These are phyloP conservation scores for Dryomyza anilis DNA, from an alignment of 2,888 invertebrate genomes.

Conservation along the genomic window DNA sequence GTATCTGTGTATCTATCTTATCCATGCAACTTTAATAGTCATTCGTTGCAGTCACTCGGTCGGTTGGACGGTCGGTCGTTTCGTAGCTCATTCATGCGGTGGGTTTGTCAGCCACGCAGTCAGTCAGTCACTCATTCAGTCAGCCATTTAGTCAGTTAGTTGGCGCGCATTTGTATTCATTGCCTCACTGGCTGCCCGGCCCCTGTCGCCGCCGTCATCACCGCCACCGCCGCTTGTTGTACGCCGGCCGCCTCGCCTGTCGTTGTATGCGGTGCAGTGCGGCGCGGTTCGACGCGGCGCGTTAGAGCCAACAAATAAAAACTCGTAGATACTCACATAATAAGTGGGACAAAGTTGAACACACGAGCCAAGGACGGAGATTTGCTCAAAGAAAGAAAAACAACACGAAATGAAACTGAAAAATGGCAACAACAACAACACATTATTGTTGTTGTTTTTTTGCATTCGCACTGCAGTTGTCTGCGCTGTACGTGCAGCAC, in stretches of 20 bases:
- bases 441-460: conserved; percentile 34
- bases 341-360: conserved; percentile 64
- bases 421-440: conserved; percentile 28
- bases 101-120: not conserved
- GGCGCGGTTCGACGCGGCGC: no score
- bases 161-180: conserved; percentile 12
- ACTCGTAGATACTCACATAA: no score
- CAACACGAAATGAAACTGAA: conserved; percentile 25
- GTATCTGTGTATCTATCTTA: conserved; percentile 28
- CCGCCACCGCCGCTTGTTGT: no score
- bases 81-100: not conserved
- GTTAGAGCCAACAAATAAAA: conserved; percentile 52
- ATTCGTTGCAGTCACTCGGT: not conserved
- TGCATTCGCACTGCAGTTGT: conserved; percentile 39
- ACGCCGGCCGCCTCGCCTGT: no score
- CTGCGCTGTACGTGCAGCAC: not conserved
- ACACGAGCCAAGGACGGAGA: conserved; percentile 64
- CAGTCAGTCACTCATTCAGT: not conserved
- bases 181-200: conserved; percentile 8
- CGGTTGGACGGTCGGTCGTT: not conserved
- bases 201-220: not conserved
- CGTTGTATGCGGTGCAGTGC: conserved; percentile 13
- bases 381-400: conserved; percentile 54
- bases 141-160: conserved; percentile 4
- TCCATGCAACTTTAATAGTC: conserved; percentile 24